Evolutionary conservation across 2,797 vertebrate genomes (phyloP).

Genomic region (Psittacula derbiana): DNA sequence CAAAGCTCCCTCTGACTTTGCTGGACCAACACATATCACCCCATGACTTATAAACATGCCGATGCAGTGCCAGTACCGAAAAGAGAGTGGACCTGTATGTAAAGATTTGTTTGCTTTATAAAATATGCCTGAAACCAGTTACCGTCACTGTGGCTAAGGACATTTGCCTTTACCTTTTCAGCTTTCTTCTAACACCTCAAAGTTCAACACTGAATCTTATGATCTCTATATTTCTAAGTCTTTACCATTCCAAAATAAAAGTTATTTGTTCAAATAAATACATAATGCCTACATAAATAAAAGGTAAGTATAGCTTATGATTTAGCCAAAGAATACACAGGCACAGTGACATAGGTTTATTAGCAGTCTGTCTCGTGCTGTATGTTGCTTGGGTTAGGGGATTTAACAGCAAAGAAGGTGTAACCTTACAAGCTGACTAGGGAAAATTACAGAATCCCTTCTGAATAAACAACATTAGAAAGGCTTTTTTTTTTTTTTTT

Average conservation of each 20-base stretch:
- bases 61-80: background rate
- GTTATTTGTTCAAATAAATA: background rate
- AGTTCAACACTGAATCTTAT: background rate
- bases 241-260: background rate
- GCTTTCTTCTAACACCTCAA: background rate
- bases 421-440: slow-evolving; percentile 41
- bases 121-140: background rate
- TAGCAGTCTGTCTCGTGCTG: slow-evolving; percentile 52
- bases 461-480: slow-evolving; percentile 50
- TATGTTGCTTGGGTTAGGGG: slow-evolving; percentile 46
- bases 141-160: background rate
- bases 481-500: background rate
- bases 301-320: background rate
- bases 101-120: background rate
- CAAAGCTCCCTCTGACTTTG: background rate
- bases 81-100: background rate
- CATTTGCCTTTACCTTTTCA: background rate
- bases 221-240: background rate
- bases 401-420: slow-evolving; percentile 62
- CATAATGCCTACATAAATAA: background rate
- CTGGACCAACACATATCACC: background rate
- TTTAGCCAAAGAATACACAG: slow-evolving; percentile 11
- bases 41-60: background rate
- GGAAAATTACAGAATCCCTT: slow-evolving; percentile 64
- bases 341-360: slow-evolving; percentile 30